phyloP scores from a whole-genome alignment of 64 coral and sea anemone species.

The Cladopsammia gracilis region DNA sequence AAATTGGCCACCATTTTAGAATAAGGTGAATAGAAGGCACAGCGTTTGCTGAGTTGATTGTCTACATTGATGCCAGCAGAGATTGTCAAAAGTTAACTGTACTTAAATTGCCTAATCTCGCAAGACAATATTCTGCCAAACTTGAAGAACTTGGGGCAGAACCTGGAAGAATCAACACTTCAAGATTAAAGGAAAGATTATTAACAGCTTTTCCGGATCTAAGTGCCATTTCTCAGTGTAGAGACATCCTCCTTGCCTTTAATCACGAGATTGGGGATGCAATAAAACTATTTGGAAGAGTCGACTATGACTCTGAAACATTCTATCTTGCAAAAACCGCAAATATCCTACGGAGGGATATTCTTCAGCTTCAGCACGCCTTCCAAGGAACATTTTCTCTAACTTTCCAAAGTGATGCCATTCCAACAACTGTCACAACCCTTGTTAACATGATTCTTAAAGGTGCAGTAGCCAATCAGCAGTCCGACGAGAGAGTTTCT shows the following conservation, averaged over 20 bases:
- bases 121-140: neutral
- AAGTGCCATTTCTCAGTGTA: slow-evolving; percentile 16
- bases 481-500: neutral
- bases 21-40: too few relatives aligned
- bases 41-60: slow-evolving; percentile 55
- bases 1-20: too few relatives aligned
- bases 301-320: slow-evolving; percentile 28
- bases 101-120: slow-evolving; percentile 43
- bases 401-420: slow-evolving; percentile 10
- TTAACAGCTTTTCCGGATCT: slow-evolving; percentile 65
- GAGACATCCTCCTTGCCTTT: slow-evolving; percentile 17
- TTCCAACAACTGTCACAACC: neutral
- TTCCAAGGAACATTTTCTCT: slow-evolving; percentile 31
- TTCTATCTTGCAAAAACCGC: slow-evolving; percentile 43
- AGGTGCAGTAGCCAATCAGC: slow-evolving; percentile 12
- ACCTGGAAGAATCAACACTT: slow-evolving; percentile 34
- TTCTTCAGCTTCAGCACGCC: neutral
- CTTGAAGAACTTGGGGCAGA: slow-evolving; percentile 4
- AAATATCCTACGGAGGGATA: slow-evolving; percentile 48
- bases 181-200: slow-evolving; percentile 56
- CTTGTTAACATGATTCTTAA: slow-evolving; percentile 45
- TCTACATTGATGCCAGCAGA: slow-evolving; percentile 32
- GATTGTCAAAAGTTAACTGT: neutral
- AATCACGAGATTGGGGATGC: slow-evolving; percentile 63
- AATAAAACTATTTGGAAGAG: too few relatives aligned